Evolutionary conservation across 2,888 invertebrate species (phyloP).

Genomic region (Heliothis peltigera): DNA sequence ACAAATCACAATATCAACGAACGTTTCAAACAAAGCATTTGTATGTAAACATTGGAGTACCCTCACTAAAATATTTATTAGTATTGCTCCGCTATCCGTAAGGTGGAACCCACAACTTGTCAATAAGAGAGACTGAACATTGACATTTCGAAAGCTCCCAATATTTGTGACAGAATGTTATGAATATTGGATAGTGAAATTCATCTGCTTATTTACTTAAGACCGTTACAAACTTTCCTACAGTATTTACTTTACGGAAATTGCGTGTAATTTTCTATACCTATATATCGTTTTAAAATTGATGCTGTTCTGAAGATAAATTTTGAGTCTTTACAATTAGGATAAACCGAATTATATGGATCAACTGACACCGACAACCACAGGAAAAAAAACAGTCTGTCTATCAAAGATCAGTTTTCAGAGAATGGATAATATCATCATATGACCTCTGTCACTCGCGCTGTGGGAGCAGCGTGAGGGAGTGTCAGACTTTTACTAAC

Average conservation of each 20-base stretch:
- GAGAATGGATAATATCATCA: too few relatives aligned
- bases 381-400: too few relatives aligned
- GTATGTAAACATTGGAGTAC: conserved; percentile 38
- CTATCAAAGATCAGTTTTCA: too few relatives aligned
- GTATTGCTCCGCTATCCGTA: conserved; percentile 42
- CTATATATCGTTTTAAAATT: too few relatives aligned
- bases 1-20: conserved; percentile 6
- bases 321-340: too few relatives aligned
- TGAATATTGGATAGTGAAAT: conserved; percentile 68
- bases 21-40: conserved; percentile 10
- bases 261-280: neutral
- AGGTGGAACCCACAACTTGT: conserved; percentile 65
- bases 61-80: conserved; percentile 68
- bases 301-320: too few relatives aligned
- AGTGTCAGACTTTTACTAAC: too few relatives aligned
- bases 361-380: too few relatives aligned
- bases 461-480: too few relatives aligned
- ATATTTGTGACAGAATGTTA: conserved; percentile 66
- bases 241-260: neutral
- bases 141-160: conserved; percentile 63
- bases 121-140: conserved; percentile 64
- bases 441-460: too few relatives aligned
- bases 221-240: neutral
- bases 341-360: too few relatives aligned
- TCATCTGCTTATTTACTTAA: conserved; percentile 49